Conservation (phyloP, 2,797 vertebrate genomes). For the Gymnoscopelus braueri region DNA sequence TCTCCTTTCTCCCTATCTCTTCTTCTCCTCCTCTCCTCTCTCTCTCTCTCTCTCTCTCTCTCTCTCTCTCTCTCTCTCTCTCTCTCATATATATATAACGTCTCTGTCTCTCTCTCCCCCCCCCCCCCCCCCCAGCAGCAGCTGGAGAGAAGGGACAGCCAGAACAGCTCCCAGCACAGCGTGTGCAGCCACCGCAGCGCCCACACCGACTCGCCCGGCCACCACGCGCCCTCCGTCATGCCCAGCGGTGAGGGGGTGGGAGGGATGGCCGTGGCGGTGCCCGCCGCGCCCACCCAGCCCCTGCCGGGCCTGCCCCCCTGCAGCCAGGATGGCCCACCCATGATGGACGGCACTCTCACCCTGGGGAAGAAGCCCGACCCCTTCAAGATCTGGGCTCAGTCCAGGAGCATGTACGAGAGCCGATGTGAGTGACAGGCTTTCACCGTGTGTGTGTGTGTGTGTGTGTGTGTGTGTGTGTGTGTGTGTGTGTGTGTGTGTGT, state of each 20-base stretch:
- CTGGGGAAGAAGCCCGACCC: constrained; percentile 98
- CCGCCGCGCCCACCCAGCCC: constrained; percentile 82
- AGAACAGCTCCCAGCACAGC: constrained; percentile 95
- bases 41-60: constrained; percentile 12
- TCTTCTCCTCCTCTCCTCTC: constrained; percentile 29
- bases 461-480: too few species aligned
- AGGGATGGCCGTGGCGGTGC: constrained; percentile 35
- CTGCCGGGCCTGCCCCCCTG: constrained; percentile 80
- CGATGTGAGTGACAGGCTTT: too few species aligned
- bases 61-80: constrained; percentile 36
- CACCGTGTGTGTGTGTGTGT: too few species aligned
- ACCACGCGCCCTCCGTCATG: constrained; percentile 83
- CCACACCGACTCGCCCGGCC: constrained; percentile 91
- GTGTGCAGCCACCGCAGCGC: constrained; percentile 93
- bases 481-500: too few species aligned
- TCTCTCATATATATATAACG: constrained; percentile 7
- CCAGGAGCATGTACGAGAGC: constrained; percentile 99
- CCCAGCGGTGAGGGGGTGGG: constrained; percentile 77
- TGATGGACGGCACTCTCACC: constrained; percentile 84
- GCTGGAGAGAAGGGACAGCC: constrained; percentile 97
- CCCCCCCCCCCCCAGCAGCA: constrained; percentile 83
- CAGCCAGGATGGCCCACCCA: constrained; percentile 48
- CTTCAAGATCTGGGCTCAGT: constrained; percentile 99
- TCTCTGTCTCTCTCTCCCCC: constrained; percentile 27
- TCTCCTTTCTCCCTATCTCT: constrained; percentile 9